These are phyloP conservation scores for Leucophenga maculata DNA, from an alignment of 2,888 invertebrate species.

Conservation along the genomic window DNA sequence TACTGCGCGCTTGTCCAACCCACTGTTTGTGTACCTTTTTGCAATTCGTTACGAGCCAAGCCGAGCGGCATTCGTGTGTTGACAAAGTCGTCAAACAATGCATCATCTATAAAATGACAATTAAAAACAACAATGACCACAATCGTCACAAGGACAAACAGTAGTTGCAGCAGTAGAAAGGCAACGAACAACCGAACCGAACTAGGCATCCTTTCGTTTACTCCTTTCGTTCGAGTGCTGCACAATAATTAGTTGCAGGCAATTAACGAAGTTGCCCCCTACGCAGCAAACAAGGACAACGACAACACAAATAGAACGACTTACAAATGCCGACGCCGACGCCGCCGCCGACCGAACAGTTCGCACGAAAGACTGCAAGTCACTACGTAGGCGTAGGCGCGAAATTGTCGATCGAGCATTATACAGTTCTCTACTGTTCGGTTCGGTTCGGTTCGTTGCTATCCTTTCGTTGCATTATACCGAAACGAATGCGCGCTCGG, in stretches of 20 bases:
- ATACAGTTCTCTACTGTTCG: background rate
- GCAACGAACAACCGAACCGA: too few species aligned
- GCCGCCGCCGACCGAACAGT: conserved; percentile 1
- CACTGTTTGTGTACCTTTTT: background rate
- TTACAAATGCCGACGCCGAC: too few species aligned
- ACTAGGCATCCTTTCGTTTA: conserved; percentile 31
- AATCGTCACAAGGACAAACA: conserved; percentile 65
- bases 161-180: conserved; percentile 46
- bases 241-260: conserved; percentile 65
- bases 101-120: conserved; percentile 67
- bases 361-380: background rate
- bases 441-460: background rate
- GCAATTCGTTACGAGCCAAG: background rate
- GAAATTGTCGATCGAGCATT: background rate
- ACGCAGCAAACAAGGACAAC: conserved; percentile 55
- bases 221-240: conserved; percentile 51
- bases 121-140: conserved; percentile 68
- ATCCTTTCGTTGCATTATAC: background rate
- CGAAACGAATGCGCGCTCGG: conserved; percentile 25
- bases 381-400: conserved; percentile 31
- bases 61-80: background rate
- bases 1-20: conserved; percentile 28
- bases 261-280: conserved; percentile 54
- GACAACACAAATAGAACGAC: too few species aligned
- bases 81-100: conserved; percentile 47